Percentiles rank a stretch among this genome's conserved stretches.
Evolutionary conservation across 2,888 invertebrate genomes (phyloP).

Genomic region (Ligdia adustata): DNA sequence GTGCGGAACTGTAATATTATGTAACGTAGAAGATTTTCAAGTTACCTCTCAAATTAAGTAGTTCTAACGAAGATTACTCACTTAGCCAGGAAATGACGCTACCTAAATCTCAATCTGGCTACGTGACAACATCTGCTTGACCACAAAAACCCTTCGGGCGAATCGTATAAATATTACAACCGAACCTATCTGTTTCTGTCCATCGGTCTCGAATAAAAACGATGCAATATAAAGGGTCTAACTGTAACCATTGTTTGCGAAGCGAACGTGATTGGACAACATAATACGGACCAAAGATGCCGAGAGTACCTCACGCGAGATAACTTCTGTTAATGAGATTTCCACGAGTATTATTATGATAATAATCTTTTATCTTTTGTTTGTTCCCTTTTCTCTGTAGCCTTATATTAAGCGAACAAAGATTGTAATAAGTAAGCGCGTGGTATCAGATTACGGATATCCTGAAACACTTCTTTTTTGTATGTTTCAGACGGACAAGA

Average conservation of each 20-base stretch:
- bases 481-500: background rate
- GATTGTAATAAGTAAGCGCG: constrained; percentile 24
- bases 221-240: constrained; percentile 22
- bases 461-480: background rate
- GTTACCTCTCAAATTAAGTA: too few species aligned
- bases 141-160: constrained; percentile 15
- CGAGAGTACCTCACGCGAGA: constrained; percentile 47
- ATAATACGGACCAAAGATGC: constrained; percentile 41
- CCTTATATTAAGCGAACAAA: constrained; percentile 45
- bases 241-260: constrained; percentile 22
- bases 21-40: too few species aligned
- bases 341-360: constrained; percentile 61
- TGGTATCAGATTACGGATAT: constrained; percentile 12
- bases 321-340: constrained; percentile 65
- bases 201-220: constrained; percentile 26
- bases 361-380: constrained; percentile 58
- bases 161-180: constrained; percentile 24
- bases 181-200: constrained; percentile 18
- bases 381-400: constrained; percentile 45
- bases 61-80: too few species aligned
- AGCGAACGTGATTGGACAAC: constrained; percentile 36
- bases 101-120: constrained; percentile 3
- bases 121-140: constrained; percentile 13
- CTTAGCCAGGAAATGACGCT: too few species aligned
- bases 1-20: too few species aligned